phyloP scores from a whole-genome alignment of 2,888 invertebrate species.

The Zygogramma bicolorata region DNA sequence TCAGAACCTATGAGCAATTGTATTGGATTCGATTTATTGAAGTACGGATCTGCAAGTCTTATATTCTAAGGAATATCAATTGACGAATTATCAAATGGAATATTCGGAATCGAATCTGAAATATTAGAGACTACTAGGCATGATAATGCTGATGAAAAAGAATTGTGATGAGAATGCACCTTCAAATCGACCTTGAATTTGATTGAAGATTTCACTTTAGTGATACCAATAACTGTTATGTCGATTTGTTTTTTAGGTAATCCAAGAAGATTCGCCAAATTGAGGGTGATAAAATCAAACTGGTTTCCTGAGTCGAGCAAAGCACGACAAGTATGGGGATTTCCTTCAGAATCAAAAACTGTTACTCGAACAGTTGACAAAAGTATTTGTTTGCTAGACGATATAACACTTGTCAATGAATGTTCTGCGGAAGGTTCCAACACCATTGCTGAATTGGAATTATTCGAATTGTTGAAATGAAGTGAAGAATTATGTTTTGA shows the following conservation, averaged over 20 bases:
- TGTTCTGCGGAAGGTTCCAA: background rate
- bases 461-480: background rate
- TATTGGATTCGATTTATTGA: background rate
- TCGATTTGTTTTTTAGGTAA: too few species aligned
- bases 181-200: too few species aligned
- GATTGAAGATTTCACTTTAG: too few species aligned
- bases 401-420: background rate
- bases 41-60: background rate
- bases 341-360: background rate
- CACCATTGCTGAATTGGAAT: background rate
- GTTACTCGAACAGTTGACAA: background rate
- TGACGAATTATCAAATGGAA: background rate
- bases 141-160: background rate
- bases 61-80: background rate
- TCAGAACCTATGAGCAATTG: constrained; percentile 23
- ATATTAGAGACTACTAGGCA: background rate
- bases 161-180: background rate
- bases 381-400: background rate
- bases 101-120: background rate
- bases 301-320: background rate
- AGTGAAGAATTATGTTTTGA: background rate
- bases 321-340: background rate
- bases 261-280: too few species aligned
- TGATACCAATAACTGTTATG: too few species aligned
- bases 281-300: background rate